These are phyloP conservation scores for Radopholus similis DNA, from an alignment of 1,140 invertebrate species.

Conservation along the genomic window DNA sequence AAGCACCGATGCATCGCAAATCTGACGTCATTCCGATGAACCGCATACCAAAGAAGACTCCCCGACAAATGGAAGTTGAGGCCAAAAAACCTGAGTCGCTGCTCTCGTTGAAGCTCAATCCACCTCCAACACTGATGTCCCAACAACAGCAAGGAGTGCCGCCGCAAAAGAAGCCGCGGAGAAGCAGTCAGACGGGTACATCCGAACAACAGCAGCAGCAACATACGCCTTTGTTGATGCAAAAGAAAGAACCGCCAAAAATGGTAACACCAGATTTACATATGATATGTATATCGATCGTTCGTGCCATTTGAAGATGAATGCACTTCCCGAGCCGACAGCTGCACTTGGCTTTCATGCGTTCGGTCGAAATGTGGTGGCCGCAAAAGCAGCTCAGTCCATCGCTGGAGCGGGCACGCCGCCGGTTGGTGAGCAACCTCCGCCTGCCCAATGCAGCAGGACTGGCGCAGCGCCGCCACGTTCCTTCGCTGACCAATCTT, in stretches of 20 bases:
- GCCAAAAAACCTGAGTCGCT: not conserved
- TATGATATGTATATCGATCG: too few species aligned
- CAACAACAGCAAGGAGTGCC: slow-evolving; percentile 2
- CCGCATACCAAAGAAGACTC: not conserved
- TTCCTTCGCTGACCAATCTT: not conserved
- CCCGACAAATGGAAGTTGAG: not conserved
- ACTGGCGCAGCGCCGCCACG: not conserved
- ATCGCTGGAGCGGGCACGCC: not conserved
- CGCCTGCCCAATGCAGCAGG: not conserved
- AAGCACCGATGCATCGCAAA: not conserved
- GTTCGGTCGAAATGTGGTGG: slow-evolving; percentile 21
- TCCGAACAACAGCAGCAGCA: too few species aligned
- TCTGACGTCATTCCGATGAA: not conserved
- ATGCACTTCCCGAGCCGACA: slow-evolving; percentile 27
- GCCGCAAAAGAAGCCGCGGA: not conserved
- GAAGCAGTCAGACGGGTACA: too few species aligned
- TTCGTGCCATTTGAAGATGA: too few species aligned
- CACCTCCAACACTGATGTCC: not conserved
- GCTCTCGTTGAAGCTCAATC: not conserved
- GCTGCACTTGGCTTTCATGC: slow-evolving; percentile 34
- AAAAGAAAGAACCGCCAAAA: too few species aligned
- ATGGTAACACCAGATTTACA: too few species aligned
- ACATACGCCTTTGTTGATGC: too few species aligned
- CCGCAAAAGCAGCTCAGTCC: not conserved
- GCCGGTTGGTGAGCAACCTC: not conserved